Conservation (phyloP, 1,140 invertebrate genomes). For the Drosophila kurseongensis region DNA sequence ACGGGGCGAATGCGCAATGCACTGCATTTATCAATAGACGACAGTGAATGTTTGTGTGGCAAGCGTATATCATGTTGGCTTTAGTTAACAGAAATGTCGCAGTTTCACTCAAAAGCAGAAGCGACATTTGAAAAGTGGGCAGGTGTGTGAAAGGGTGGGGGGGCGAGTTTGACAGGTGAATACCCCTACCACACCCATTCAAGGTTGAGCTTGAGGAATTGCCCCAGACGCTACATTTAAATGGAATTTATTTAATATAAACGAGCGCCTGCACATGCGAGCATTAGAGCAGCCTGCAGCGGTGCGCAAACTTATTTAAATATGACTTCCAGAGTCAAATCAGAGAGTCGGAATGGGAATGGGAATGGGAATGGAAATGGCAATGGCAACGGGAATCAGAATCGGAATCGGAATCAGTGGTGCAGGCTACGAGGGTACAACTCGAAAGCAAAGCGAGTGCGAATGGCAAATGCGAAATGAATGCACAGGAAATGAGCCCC, state of each 20-base stretch:
- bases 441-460: constrained; percentile 18
- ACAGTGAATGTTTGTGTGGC: constrained; percentile 46
- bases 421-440: constrained; percentile 8
- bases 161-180: constrained; percentile 3
- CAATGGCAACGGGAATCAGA: constrained; percentile 2
- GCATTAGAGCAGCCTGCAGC: constrained; percentile 15
- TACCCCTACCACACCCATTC: constrained; percentile 23
- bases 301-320: constrained; percentile 39
- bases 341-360: background rate
- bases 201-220: constrained; percentile 56
- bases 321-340: constrained; percentile 29
- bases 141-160: background rate
- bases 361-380: background rate
- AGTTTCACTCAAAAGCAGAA: constrained; percentile 31
- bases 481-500: constrained; percentile 41
- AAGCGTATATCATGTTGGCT: constrained; percentile 70
- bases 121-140: constrained; percentile 34
- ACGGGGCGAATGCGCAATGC: constrained; percentile 29
- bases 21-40: constrained; percentile 70
- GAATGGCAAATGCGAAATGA: constrained; percentile 25
- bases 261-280: constrained; percentile 16
- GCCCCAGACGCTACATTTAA: constrained; percentile 44
- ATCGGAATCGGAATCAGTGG: constrained; percentile 3
- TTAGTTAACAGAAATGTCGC: constrained; percentile 73
- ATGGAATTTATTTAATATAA: constrained; percentile 60